Percentiles rank a stretch among this genome's conserved stretches.
Conservation (phyloP, 1,140 invertebrate species). For the Ctenoplectra terminalis region DNA sequence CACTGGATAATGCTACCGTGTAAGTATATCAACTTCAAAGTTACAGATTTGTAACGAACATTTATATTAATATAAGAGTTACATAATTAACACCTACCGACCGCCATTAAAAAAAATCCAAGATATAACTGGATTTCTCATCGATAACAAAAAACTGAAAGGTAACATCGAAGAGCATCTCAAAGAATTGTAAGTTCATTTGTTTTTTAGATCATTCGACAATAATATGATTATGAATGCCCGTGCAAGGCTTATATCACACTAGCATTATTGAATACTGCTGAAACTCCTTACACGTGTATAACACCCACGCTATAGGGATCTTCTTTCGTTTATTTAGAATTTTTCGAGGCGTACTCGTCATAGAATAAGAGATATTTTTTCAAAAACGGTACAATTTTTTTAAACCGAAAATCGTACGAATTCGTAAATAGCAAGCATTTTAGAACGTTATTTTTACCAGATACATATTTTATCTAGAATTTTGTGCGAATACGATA, state of each 20-base stretch:
- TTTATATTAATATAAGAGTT: constrained; percentile 42
- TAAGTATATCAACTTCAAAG: constrained; percentile 77
- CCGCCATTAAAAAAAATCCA: constrained; percentile 38
- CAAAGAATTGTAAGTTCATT: constrained; percentile 54
- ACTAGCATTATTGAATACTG: constrained; percentile 24
- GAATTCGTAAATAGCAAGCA: constrained; percentile 6
- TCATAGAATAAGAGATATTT: constrained; percentile 26
- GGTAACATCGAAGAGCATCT: constrained; percentile 49
- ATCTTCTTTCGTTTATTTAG: neutral
- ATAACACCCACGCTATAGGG: constrained; percentile 6
- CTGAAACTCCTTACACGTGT: constrained; percentile 22
- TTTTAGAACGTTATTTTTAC: constrained; percentile 22
- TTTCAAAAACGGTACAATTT: neutral
- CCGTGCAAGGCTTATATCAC: constrained; percentile 42
- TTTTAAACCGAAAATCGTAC: neutral
- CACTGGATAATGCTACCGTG: constrained; percentile 82
- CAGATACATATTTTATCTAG: constrained; percentile 28
- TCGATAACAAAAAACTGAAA: constrained; percentile 26
- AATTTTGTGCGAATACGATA: constrained; percentile 15
- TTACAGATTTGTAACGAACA: constrained; percentile 49
- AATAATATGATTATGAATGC: constrained; percentile 59
- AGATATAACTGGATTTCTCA: constrained; percentile 53
- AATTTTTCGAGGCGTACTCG: neutral
- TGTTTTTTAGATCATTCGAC: constrained; percentile 62
- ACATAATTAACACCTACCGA: constrained; percentile 26